Percentiles rank a stretch among this genome's conserved stretches.
phyloP scores from a whole-genome alignment of 2,888 invertebrate species.

The Nomada ferruginata region DNA sequence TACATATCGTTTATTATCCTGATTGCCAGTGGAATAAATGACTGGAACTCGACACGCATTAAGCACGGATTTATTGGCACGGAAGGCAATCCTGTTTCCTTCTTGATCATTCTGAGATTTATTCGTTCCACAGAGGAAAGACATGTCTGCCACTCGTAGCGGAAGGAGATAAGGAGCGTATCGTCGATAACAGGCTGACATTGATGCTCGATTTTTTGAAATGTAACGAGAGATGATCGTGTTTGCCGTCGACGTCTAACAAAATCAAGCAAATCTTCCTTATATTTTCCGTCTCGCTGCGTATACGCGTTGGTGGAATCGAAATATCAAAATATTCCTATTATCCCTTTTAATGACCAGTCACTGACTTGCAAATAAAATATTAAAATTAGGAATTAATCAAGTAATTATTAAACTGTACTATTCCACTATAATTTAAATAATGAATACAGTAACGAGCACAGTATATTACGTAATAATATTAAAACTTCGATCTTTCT shows the following conservation, averaged over 20 bases:
- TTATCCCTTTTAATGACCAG: too few species aligned
- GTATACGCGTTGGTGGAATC: not conserved
- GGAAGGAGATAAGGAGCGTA: slow-evolving; percentile 6
- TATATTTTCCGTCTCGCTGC: not conserved
- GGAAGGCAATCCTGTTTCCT: slow-evolving; percentile 21
- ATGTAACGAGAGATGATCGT: slow-evolving; percentile 11
- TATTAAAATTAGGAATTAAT: too few species aligned
- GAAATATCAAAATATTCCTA: not conserved
- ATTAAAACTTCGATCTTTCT: too few species aligned
- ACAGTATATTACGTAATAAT: too few species aligned
- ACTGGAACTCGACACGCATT: not conserved
- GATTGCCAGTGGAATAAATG: not conserved
- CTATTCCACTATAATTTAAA: too few species aligned
- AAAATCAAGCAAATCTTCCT: slow-evolving; percentile 1
- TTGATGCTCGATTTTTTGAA: slow-evolving; percentile 30
- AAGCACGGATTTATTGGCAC: not conserved
- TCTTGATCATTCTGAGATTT: slow-evolving; percentile 21
- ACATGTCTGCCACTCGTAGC: slow-evolving; percentile 1
- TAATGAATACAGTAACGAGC: too few species aligned
- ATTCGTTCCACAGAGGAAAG: slow-evolving; percentile 5
- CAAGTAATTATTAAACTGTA: too few species aligned
- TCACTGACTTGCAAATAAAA: too few species aligned
- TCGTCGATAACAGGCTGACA: slow-evolving; percentile 25
- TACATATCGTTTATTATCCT: not conserved
- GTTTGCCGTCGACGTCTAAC: slow-evolving; percentile 5